These are phyloP conservation scores for Neoitamus cyanurus DNA, from an alignment of 2,888 invertebrate species.

Conservation along the genomic window DNA sequence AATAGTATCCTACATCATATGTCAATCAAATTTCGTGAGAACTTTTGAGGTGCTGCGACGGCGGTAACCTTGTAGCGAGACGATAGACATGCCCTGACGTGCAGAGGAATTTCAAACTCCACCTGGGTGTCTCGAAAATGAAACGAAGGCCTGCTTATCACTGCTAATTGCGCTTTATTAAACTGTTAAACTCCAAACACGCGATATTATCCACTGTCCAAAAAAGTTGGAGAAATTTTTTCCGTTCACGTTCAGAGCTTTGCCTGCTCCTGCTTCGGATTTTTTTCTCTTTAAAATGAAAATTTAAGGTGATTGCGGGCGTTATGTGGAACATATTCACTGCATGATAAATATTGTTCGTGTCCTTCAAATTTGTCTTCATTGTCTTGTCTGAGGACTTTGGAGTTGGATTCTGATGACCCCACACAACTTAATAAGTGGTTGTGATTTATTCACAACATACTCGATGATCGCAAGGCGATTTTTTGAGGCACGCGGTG, in stretches of 20 bases:
- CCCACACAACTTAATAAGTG: neutral
- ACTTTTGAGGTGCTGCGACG: neutral
- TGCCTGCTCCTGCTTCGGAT: neutral
- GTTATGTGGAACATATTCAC: neutral
- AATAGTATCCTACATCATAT: conserved; percentile 6
- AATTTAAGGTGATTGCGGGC: neutral
- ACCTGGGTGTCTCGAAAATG: neutral
- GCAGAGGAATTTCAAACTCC: conserved; percentile 5
- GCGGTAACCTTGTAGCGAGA: conserved; percentile 14
- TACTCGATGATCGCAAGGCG: neutral
- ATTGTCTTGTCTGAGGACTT: neutral
- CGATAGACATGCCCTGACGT: neutral
- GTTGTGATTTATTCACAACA: neutral
- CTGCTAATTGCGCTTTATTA: conserved; percentile 33
- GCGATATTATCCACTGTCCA: conserved; percentile 16
- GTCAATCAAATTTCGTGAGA: conserved; percentile 34
- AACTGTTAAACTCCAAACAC: conserved; percentile 29
- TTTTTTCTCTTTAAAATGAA: neutral
- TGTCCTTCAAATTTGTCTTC: neutral
- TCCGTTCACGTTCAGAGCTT: neutral
- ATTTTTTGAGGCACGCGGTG: neutral
- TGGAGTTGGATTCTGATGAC: neutral
- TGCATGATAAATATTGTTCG: neutral
- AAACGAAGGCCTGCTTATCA: conserved; percentile 25
- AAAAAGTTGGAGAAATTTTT: neutral